Evolutionary conservation across 2,888 invertebrate genomes (phyloP).

Genomic region (Limnephilus auricula): DNA sequence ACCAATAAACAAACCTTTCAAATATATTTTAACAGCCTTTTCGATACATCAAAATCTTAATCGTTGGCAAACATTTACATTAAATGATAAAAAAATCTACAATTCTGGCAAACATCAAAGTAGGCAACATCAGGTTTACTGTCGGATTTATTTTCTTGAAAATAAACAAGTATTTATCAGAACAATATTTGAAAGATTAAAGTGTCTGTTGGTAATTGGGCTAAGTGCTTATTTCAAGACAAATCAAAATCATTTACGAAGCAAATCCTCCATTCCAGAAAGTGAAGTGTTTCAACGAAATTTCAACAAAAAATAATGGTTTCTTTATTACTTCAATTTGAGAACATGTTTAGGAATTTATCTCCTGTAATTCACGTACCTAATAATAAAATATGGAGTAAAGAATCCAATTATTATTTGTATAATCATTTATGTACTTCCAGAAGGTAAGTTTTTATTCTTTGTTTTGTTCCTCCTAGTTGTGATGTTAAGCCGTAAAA

Average conservation of each 20-base stretch:
- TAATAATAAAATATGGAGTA: background rate
- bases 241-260: background rate
- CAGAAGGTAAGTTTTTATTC: background rate
- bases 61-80: too few relatives aligned
- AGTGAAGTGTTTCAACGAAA: background rate
- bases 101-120: too few relatives aligned
- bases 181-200: background rate
- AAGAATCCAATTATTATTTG: background rate
- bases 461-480: background rate
- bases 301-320: background rate
- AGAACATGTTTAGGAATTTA: background rate
- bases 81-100: too few relatives aligned
- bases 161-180: background rate
- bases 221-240: background rate
- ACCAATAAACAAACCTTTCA: background rate
- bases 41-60: too few relatives aligned
- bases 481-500: background rate
- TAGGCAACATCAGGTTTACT: too few relatives aligned
- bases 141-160: background rate
- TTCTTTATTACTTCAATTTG: background rate
- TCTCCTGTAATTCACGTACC: background rate
- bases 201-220: background rate
- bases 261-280: background rate
- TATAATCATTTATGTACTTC: background rate
- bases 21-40: background rate